A percentile compares a stretch with the other conserved stretches of the same genome.
phyloP scores from a whole-genome alignment of 2,113 vertebrate species.

The Semnornis frantzii region DNA sequence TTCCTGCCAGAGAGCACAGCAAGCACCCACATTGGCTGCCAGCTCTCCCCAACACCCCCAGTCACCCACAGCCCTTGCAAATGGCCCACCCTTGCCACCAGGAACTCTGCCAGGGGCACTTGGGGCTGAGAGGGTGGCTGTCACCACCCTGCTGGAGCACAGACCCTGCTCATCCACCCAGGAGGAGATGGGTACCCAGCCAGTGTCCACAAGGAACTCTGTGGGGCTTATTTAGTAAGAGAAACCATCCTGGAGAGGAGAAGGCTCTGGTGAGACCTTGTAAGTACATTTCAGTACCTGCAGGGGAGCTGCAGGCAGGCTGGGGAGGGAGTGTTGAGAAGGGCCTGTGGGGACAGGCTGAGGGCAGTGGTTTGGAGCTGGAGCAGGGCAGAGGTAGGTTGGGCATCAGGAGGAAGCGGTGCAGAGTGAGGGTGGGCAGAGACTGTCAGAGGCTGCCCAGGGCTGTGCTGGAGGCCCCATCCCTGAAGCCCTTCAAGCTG shows the following conservation, averaged over 20 bases:
- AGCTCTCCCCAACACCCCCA: not conserved
- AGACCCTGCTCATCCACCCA: not conserved
- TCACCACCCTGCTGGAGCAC: not conserved
- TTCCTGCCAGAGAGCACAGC: slow-evolving; percentile 73
- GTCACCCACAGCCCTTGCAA: not conserved
- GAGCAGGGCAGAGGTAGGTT: too few species aligned
- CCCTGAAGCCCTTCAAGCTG: too few species aligned
- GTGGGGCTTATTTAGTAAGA: not conserved
- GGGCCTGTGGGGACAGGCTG: too few species aligned
- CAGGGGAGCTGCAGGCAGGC: too few species aligned
- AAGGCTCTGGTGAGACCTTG: too few species aligned
- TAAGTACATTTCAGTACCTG: too few species aligned
- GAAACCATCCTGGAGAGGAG: not conserved
- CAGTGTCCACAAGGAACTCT: not conserved
- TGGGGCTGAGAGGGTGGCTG: not conserved
- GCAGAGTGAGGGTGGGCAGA: too few species aligned
- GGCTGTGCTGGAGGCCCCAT: too few species aligned
- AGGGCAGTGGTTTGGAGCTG: too few species aligned
- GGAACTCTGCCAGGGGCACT: not conserved
- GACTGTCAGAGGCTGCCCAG: too few species aligned
- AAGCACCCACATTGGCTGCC: not conserved
- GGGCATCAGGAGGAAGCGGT: too few species aligned
- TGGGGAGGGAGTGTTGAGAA: too few species aligned
- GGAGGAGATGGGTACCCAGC: not conserved
- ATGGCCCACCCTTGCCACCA: accelerated